Base-by-base conservation (phyloP, 1,140 invertebrate species). In the Leptinotarsa texana region DNA sequence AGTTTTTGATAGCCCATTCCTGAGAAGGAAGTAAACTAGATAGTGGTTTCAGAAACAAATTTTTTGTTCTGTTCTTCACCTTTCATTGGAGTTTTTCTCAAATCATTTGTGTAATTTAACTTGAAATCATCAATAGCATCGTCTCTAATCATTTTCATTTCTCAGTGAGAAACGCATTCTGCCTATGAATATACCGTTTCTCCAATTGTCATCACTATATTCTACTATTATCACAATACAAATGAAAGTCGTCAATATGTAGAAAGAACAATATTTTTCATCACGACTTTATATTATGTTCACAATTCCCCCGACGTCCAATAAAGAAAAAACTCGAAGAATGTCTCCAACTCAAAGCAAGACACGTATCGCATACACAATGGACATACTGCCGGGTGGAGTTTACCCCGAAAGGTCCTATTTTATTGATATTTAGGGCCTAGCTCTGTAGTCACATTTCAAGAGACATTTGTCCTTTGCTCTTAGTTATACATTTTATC, bases 381-480 rank as follows among this genome's bases (percentile, higher is more conserved):
- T 67, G 13, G 65, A 67, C 42, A 27, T 18, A 57, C 17, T 57
- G 51, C 11, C 18, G 65, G 42, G 65, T 27, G 3, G 65, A 24
- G 65, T 33, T 8, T 18, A 57, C 24, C 8, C 18, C 42, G 24
- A 67, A 27, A 27, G 65, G 65, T 67, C 65, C 13, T 24, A 67
- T 67, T 67, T 42, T 24, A 67, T 67, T 67, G 65, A 67, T 67
- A 67, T 67, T 67, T 67, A 67, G 17, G 65, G 65, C 65, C 42
- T 27, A 24, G n/a, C 17, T 5, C 51, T 57, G 51, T 57, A 13
- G 15, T 57, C 51, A 57, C 51, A 57, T 57, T 57, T 57, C 51
- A 6, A 57, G n/a, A 15, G 15, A 57, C 51, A 3, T 57, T 57
- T 57, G 15, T 57, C 51, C 17, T 57, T 18, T 6, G 51, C 51